These are phyloP conservation scores for Ochotona princeps DNA, from an alignment of 2,113 vertebrate genomes.

Conservation along the genomic window DNA sequence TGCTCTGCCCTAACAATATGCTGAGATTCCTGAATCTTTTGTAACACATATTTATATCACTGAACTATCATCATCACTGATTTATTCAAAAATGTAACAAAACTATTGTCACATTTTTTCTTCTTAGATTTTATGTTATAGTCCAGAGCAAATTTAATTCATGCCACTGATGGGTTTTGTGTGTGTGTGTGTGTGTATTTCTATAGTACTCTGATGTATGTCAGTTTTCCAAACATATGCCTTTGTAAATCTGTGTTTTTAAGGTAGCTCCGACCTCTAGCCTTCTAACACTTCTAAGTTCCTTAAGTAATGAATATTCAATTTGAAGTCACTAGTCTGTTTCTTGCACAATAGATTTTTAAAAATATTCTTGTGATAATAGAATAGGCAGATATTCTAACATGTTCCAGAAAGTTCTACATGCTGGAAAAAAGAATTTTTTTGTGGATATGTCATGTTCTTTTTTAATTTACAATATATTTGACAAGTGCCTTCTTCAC, in stretches of 20 bases:
- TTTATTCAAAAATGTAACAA: conserved; percentile 22
- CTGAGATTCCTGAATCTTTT: not conserved
- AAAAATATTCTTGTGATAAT: not conserved
- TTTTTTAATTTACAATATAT: not conserved
- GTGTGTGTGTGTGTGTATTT: not conserved
- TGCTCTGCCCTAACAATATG: not conserved
- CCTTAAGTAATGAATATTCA: not conserved
- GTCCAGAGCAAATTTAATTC: too few species aligned
- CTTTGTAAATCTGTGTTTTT: conserved; percentile 8
- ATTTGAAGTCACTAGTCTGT: not conserved
- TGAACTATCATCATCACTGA: not conserved
- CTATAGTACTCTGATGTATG: not conserved
- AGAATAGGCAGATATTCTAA: not conserved
- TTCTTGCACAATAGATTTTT: not conserved
- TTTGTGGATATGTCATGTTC: not conserved
- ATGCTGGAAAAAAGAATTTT: not conserved
- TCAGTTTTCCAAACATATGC: not conserved
- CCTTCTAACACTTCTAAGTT: not conserved
- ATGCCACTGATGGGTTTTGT: not conserved
- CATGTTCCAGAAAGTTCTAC: conserved; percentile 2
- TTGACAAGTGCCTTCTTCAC: not conserved
- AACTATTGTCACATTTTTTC: not conserved
- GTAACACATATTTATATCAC: not conserved
- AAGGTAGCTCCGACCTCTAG: not conserved
- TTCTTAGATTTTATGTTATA: not conserved